phyloP scores from a whole-genome alignment of 2,113 vertebrate species.

The Hypanus sabinus region DNA sequence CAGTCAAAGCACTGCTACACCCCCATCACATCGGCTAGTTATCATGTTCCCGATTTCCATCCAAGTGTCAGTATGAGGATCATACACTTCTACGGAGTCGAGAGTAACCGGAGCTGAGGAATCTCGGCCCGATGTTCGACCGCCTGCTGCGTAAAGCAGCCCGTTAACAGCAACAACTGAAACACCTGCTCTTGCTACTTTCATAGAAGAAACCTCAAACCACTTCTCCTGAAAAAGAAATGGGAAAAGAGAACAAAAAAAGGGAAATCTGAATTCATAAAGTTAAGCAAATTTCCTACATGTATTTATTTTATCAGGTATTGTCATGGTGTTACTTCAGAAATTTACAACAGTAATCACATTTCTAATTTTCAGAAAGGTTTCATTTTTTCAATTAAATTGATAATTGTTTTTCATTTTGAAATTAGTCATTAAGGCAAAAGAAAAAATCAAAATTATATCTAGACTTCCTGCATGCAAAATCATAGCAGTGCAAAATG shows the following conservation, averaged over 20 bases:
- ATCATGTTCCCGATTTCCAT: constrained; percentile 94
- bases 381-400: neutral
- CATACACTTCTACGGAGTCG: constrained; percentile 93
- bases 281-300: neutral
- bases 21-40: constrained; percentile 91
- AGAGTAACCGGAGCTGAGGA: constrained; percentile 86
- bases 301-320: neutral
- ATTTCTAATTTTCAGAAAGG: neutral
- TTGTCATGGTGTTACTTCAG: neutral
- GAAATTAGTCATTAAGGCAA: no score
- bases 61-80: constrained; percentile 89
- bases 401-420: no score
- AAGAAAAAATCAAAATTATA: neutral
- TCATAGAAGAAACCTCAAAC: constrained; percentile 85
- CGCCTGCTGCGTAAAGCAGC: constrained; percentile 82
- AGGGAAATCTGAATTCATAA: neutral
- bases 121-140: constrained; percentile 77
- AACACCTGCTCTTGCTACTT: constrained; percentile 77
- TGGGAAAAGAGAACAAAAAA: constrained; percentile 20
- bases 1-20: constrained; percentile 77
- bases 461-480: neutral
- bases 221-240: constrained; percentile 75
- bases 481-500: neutral
- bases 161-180: constrained; percentile 85
- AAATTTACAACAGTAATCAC: neutral